Evolutionary conservation across 2,888 invertebrate genomes (phyloP), one percentile per base, ranked within the genome.

Genomic region (Cosmorhoe ocellata): DNA sequence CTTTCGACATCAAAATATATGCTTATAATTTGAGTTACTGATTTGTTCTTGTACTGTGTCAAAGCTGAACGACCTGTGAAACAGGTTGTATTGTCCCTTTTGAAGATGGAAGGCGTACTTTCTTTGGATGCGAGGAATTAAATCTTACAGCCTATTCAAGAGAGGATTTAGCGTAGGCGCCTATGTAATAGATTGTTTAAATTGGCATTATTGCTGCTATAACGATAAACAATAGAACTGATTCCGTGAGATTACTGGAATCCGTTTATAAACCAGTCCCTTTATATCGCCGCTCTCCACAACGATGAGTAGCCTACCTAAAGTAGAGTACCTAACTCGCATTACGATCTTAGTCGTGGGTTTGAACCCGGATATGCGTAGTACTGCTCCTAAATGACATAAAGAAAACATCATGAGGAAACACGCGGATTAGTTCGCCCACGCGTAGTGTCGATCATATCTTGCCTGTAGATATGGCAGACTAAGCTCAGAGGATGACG

Each of bases 81-180:
- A 45, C 37, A 41, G 49, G 36, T 45, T 45, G 49, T 53, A 53
- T 49, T 49, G 54, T 54, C 54, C 49, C 49, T 54, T 48, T 45
- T 38, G 41, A 45, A 42, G 45, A 54, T 54, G 38, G 49, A 49
- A 50, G 18, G 34, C 45, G 12, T 36, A 48, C 47, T 52, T 48
- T 52, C 52, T 52, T 52, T 52, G 48, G 47, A 52, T 42, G 26
- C 43, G 43, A 48, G 31, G 52, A 48, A 48, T 48, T 47, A 48
- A 48, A 42, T 24, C 32, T 42, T 52, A 52, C n/a, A 43, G 52
- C 47, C 47, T 43, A 48, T 47, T 52, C 31, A 52, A 40, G 36
- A 37, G 11, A 31, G 32, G 27, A 45, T 38, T 36, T 28, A 43
- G 9, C 10, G 42, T 36, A 18, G 2, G 4, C 18, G 2, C 18